Evolutionary conservation across 2,888 invertebrate species (phyloP).

Genomic region (Oligia fasciuncula): DNA sequence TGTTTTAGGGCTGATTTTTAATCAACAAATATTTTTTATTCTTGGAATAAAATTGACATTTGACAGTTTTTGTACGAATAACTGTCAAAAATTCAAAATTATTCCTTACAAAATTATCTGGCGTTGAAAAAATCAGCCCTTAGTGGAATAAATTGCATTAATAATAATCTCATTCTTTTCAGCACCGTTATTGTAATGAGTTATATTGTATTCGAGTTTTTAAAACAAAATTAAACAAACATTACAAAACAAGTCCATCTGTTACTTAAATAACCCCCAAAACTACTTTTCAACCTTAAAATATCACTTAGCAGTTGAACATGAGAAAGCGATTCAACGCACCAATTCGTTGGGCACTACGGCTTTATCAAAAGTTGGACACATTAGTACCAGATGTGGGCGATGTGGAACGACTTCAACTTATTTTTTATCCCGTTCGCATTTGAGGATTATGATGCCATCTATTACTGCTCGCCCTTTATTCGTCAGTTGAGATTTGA

Average conservation of each 20-base stretch:
- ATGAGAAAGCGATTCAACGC: slow-evolving; percentile 76
- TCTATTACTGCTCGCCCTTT: slow-evolving; percentile 65
- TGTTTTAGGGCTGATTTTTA: not conserved
- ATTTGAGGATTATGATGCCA: slow-evolving; percentile 68
- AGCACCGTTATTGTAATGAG: too few relatives aligned
- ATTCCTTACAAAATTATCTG: too few relatives aligned
- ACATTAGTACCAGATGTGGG: slow-evolving; percentile 81
- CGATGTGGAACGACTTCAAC: slow-evolving; percentile 71
- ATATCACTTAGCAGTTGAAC: slow-evolving; percentile 68
- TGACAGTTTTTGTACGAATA: too few relatives aligned
- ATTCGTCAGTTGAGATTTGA: slow-evolving; percentile 44
- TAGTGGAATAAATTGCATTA: too few relatives aligned
- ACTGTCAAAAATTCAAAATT: too few relatives aligned
- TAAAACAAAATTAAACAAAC: slow-evolving; percentile 6
- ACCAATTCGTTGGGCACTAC: slow-evolving; percentile 75
- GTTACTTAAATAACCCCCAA: slow-evolving; percentile 22
- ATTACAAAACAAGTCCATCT: not conserved
- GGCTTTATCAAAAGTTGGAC: slow-evolving; percentile 83
- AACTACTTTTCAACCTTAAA: slow-evolving; percentile 51
- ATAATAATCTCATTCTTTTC: not conserved
- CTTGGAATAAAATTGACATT: too few relatives aligned
- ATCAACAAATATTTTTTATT: too few relatives aligned
- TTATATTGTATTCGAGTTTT: too few relatives aligned
- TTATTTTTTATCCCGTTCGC: slow-evolving; percentile 74
- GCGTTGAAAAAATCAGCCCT: too few relatives aligned